A percentile compares a stretch with the other conserved stretches of the same genome.
Conservation (phyloP, 2,888 invertebrate species). For the Fissipunctia ypsillon region DNA sequence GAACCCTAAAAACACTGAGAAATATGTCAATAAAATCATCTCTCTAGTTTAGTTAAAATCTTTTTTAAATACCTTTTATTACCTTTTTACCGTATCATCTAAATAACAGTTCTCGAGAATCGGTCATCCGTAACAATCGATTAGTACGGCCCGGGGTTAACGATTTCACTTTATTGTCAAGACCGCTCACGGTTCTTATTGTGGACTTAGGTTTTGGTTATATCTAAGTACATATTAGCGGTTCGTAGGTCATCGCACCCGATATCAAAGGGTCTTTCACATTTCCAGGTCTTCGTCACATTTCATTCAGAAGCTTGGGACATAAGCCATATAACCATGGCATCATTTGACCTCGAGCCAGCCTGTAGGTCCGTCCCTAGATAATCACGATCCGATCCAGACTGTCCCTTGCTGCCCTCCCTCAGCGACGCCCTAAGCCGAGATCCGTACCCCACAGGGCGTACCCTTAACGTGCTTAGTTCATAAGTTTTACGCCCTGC, state of each 20-base stretch:
- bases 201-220: neutral
- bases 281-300: neutral
- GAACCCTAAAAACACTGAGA: no score
- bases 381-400: neutral
- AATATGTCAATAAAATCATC: no score
- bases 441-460: neutral
- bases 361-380: neutral
- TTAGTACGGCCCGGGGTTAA: slow-evolving; percentile 40
- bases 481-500: neutral
- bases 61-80: no score
- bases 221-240: slow-evolving; percentile 5
- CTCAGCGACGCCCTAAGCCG: neutral
- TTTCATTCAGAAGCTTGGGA: neutral
- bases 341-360: neutral
- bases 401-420: neutral
- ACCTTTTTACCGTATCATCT: slow-evolving; percentile 17
- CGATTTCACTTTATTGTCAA: slow-evolving; percentile 46
- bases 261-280: neutral
- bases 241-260: slow-evolving; percentile 19
- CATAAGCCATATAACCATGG: neutral
- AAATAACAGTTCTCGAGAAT: slow-evolving; percentile 26
- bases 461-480: neutral
- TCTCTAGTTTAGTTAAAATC: no score
- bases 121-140: slow-evolving; percentile 50
- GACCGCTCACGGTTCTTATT: slow-evolving; percentile 30